phyloP scores from a whole-genome alignment of 2,888 invertebrate genomes.

The Drosophila greeni region DNA sequence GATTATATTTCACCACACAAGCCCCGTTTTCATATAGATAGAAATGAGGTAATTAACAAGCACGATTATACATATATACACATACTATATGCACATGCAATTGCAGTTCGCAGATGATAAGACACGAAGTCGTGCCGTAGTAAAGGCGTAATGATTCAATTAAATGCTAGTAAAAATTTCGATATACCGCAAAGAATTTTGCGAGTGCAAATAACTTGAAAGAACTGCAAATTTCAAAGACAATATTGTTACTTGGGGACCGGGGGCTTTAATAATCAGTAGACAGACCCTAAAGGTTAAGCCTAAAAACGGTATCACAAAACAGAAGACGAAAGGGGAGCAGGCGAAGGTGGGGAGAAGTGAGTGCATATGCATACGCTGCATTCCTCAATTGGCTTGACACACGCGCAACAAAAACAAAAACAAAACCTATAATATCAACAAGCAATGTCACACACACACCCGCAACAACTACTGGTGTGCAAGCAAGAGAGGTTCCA shows the following conservation, averaged over 20 bases:
- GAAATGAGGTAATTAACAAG: slow-evolving; percentile 40
- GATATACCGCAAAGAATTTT: slow-evolving; percentile 8
- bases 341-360: background rate
- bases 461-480: slow-evolving; percentile 10
- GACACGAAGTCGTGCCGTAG: slow-evolving; percentile 26
- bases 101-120: slow-evolving; percentile 33
- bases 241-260: background rate
- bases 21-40: slow-evolving; percentile 24
- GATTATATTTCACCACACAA: slow-evolving; percentile 22
- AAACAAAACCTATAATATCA: slow-evolving; percentile 39
- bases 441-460: slow-evolving; percentile 57
- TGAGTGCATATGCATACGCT: slow-evolving; percentile 33
- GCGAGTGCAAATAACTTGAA: background rate
- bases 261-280: background rate
- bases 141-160: slow-evolving; percentile 36
- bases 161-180: slow-evolving; percentile 20
- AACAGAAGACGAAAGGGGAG: background rate
- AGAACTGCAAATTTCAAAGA: background rate
- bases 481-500: slow-evolving; percentile 6
- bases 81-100: slow-evolving; percentile 6
- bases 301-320: slow-evolving; percentile 12
- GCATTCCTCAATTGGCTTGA: slow-evolving; percentile 68
- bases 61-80: slow-evolving; percentile 13
- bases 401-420: slow-evolving; percentile 59
- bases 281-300: slow-evolving; percentile 11